Evolutionary conservation across 2,113 vertebrate genomes (phyloP).

Genomic region (Phainopepla nitens): DNA sequence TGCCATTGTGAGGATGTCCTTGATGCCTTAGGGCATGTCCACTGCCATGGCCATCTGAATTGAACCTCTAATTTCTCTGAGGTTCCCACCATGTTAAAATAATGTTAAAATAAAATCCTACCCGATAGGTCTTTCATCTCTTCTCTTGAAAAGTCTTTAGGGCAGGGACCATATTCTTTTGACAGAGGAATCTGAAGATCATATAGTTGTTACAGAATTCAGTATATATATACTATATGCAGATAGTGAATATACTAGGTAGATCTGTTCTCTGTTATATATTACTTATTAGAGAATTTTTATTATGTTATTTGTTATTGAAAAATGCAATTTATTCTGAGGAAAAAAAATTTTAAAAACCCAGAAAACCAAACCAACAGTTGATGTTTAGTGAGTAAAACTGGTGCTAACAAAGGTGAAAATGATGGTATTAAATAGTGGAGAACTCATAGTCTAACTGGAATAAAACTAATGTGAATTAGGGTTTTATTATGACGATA

Average conservation of each 20-base stretch:
- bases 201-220: background rate
- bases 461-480: background rate
- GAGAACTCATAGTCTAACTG: background rate
- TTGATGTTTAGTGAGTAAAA: background rate
- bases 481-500: background rate
- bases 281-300: background rate
- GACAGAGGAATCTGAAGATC: background rate
- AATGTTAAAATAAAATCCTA: too few species aligned
- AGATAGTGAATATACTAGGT: background rate
- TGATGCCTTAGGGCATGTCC: background rate
- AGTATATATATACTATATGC: background rate
- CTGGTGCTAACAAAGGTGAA: background rate
- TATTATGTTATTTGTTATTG: background rate
- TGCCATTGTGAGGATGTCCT: background rate
- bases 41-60: background rate
- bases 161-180: background rate
- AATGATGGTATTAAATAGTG: background rate
- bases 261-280: background rate
- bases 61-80: background rate
- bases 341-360: accelerated
- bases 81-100: background rate
- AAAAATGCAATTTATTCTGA: background rate
- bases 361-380: background rate
- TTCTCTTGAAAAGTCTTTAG: background rate
- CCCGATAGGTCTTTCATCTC: background rate